phyloP scores from a whole-genome alignment of 2,797 vertebrate species.

The Miichthys miiuy region DNA sequence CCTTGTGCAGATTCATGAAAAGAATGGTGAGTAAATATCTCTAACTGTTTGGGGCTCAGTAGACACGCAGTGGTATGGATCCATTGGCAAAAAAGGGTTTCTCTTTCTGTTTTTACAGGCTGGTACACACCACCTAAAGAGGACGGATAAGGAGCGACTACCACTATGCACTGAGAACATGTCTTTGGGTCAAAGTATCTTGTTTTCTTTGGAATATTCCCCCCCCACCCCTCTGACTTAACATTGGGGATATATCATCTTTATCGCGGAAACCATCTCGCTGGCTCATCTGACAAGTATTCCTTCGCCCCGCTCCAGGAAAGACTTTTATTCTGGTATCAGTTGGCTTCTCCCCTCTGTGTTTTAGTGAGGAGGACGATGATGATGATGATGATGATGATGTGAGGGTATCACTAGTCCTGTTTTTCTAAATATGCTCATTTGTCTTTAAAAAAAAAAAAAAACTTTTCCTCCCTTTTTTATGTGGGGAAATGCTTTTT shows the following conservation, averaged over 20 bases:
- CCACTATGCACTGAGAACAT: constrained; percentile 79
- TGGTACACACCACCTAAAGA: constrained; percentile 99
- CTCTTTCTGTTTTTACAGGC: constrained; percentile 79
- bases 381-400: constrained; percentile 19
- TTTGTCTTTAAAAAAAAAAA: constrained; percentile 66
- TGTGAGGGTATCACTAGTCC: constrained; percentile 56
- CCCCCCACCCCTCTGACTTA: constrained; percentile 56
- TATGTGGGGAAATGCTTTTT: constrained; percentile 65
- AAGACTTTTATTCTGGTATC: constrained; percentile 66
- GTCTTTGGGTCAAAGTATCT: constrained; percentile 80
- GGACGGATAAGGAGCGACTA: constrained; percentile 89
- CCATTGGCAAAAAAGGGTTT: constrained; percentile 14
- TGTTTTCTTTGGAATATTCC: constrained; percentile 74
- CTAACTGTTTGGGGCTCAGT: neutral
- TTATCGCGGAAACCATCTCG: constrained; percentile 70
- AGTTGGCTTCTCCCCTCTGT: constrained; percentile 56
- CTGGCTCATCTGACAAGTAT: constrained; percentile 79
- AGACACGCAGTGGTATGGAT: neutral
- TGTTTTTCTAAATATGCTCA: constrained; percentile 72
- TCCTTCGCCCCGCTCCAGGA: constrained; percentile 60
- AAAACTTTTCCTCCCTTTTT: constrained; percentile 52
- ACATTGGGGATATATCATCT: constrained; percentile 73
- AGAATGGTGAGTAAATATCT: constrained; percentile 90
- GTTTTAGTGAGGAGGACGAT: constrained; percentile 60
- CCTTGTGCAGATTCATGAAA: constrained; percentile 98